Evolutionary conservation across 1,140 invertebrate species (phyloP), one percentile per base, ranked within the genome.

Genomic region (Danaus melanippus): DNA sequence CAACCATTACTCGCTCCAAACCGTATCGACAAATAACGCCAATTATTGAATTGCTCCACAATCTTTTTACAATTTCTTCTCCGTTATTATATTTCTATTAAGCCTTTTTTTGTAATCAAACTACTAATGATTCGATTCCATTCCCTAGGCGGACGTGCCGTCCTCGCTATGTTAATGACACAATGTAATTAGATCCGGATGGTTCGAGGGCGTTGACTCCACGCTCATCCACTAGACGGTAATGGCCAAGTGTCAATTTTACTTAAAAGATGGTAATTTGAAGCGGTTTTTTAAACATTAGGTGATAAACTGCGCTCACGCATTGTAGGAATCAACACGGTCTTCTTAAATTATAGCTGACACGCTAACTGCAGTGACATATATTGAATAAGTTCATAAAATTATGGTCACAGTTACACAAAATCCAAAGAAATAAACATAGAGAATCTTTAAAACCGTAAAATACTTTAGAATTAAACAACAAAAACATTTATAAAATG

Each of bases 31-130:
- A 76, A 84, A 78, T 83, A 86, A 86, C 81, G 71, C 79, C 83
- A 86, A 86, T 86, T 86, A 86, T 84, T 84, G 74, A 74, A 79
- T 74, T 73, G 79, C 81, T 82, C 81, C 71, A 84, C 84, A 86
- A 86, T 86, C 83, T 86, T 86, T 86, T 86, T 84, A 86, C 83
- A 86, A 86, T 86, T 84, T 86, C 83, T 84, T 82, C 83, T 61
- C 79, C 77, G 81, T 86, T 86, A 86, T 86, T 86, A 84, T 86
- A 83, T 84, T 84, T 84, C 81, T 86, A 86, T 84, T 84, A 84
- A 83, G 79, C 79, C 81, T 86, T 86, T 86, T 32, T 86, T 86
- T 84, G 81, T 86, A 84, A 86, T 86, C 83, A 84, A 84, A 84
- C 79, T 82, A 80, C 81, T 86, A 84, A 86, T 84, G 83, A 86